Base-by-base conservation (phyloP, 2,797 vertebrate species). In the Sebastes minor region DNA sequence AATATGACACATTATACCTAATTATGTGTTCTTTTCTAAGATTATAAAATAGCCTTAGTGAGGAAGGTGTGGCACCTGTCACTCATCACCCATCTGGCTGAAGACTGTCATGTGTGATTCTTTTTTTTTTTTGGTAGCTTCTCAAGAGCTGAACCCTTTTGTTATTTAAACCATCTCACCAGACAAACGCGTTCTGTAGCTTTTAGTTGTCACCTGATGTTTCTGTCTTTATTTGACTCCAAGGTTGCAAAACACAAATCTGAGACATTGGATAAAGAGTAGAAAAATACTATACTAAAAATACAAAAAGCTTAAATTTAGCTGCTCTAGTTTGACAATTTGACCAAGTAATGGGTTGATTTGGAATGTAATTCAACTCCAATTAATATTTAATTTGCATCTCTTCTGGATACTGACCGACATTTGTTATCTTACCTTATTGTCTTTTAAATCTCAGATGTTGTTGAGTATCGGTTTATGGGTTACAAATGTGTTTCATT, bases 121-220 rank as follows among this genome's bases (percentile, higher is more conserved):
- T 63, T 56, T 28, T 68, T 13, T 61, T 30, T 56, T 30, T 68
- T 67, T 30, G 49, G 2, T 9, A 30, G 60, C 65, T 32, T 61
- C 23, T 68, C 3, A n/a, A n/a, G 13, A 27, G 2, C 62, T 65
- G 18, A 25, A 27, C 6, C 0, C 9, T 49, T 63, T 62, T 68
- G 7, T 62, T 27, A 59, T 55, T 74, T 62, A 78, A 80, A 78
- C 60, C 16, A 59, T 12, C 52, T 67, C 28, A 84, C 88, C 35
- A 23, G 87, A 88, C 18, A 3, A 89, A 46, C 90, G 71, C 13
- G 88, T 92, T 91, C 35, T 55, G 79, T 80, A 20, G 49, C 74
- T 60, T 82, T 63, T 8, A 18, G 72, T 25, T 53, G 63, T 88
- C 86, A 84, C 20, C 9, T 87, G 80, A 83, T 88, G 27, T 53